Base-by-base conservation (phyloP, 2,113 vertebrate species). In the Dendrocopos noguchii region DNA sequence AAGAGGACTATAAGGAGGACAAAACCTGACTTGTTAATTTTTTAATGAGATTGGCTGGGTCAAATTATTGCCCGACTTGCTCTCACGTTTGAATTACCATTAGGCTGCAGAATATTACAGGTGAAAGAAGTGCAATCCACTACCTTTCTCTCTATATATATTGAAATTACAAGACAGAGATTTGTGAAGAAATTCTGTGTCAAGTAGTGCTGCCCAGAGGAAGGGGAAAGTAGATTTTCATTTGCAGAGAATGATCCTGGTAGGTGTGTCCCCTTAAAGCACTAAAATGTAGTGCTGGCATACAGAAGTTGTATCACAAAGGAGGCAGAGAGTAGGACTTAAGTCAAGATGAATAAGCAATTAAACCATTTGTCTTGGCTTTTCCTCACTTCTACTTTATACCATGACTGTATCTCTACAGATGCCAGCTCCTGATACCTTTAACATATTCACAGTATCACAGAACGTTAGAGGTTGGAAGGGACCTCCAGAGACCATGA, bases 21-120 rank as follows among this genome's bases (percentile, higher is more conserved):
- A 87, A 63, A 95, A 36, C 16, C 63, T 82, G 61, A 71, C 47
- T 96, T 42, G 64, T 77, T 76, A 61, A 65, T 88, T 80, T 87
- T 76, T 79, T 90, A 34, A 80, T 57, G 56, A 76, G 46, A 78
- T 68, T 78, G 71, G 8, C 44, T 88, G 28, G 7, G 77, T 34
- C 46, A 89, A 34, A 81, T 79, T 70, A 91, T 86, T 97, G 25
- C 28, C 53, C 59, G 78, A 88, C 39, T 39, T 39, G 10, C 39
- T 39, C 39, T 39, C 39, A 39, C 75, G 44, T 78, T 42, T 2
- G 10, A 50, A 92, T 94, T 91, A 65, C 84, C 42, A 71, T 56
- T 81, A 17, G 6, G 3, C 73, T 87, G 52, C 28, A 60, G 46
- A 83, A 22, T 47, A 82, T 91, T 91, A 44, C 4, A 89, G 47